Evolutionary conservation across 2,113 vertebrate species (phyloP).

Genomic region (Ifrita kowaldi): DNA sequence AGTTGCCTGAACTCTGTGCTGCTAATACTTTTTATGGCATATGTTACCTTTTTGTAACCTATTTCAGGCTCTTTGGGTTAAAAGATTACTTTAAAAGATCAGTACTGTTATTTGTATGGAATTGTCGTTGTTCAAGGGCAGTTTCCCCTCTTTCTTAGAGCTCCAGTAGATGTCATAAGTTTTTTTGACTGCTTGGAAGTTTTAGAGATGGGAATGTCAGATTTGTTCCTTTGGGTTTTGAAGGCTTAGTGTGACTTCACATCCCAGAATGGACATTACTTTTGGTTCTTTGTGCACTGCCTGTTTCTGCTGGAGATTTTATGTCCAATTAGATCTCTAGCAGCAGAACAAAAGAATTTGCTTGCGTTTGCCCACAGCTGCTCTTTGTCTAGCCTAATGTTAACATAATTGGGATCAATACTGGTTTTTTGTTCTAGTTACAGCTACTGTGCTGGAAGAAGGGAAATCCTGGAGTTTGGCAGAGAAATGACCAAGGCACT

Average conservation of each 20-base stretch:
- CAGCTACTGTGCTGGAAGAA: not conserved
- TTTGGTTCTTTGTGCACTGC: not conserved
- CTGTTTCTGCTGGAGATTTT: not conserved
- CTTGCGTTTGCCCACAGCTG: not conserved
- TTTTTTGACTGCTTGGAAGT: not conserved
- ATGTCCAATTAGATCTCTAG: not conserved
- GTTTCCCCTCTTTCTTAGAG: not conserved
- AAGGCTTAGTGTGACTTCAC: not conserved
- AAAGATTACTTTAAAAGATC: not conserved
- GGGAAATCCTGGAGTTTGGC: not conserved
- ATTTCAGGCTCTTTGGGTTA: not conserved
- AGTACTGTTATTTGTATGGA: not conserved
- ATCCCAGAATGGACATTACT: not conserved
- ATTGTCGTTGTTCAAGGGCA: not conserved
- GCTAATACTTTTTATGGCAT: not conserved
- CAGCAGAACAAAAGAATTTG: not conserved
- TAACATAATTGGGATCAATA: not conserved
- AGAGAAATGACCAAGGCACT: not conserved
- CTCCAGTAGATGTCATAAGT: not conserved
- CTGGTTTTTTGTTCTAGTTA: not conserved
- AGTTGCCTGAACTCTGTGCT: not conserved
- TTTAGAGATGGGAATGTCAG: not conserved
- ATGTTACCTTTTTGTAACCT: not conserved
- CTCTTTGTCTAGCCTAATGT: not conserved
- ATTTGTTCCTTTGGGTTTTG: not conserved